Base-by-base conservation (phyloP, 2,113 vertebrate genomes). In the Alaudala cheleensis region DNA sequence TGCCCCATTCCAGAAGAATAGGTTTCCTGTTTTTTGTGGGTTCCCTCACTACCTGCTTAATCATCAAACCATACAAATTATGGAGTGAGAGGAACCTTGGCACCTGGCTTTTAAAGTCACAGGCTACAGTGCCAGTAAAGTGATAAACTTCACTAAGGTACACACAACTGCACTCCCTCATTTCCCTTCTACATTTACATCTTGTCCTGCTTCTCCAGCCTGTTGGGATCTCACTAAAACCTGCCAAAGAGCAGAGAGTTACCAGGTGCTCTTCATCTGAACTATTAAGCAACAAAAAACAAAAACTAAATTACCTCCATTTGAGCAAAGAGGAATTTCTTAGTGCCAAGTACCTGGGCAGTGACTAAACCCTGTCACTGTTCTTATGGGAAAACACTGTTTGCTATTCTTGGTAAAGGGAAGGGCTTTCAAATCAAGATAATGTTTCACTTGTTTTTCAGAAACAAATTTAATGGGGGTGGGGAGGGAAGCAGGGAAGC, bases 371-470 rank as follows among this genome's bases (percentile, higher is more conserved):
- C 64, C 89, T 60, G 47, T 79, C 57, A 58, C 54, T 51, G 69
- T 20, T 96, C 91, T 69, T 92, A 77, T 84, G 72, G 85, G 89
- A 94, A 88, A 91, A 92, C 24, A 64, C n/a, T 88, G 56, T 60
- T 94, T 92, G 74, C 93, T 93, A 88, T 70, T 94, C 69, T 76
- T 44, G 54, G 16, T 69, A 86, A 94, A 94, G 91, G 40, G 40
- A 96, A 93, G 78, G 80, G n/a, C 86, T 92, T 93, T 91, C 76
- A 86, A 61, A 93, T 67, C 93, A 86, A 95, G 86, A 95, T 51
- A 73, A 34, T 84, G 81, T 93, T 90, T 95, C 78, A 80, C n/a
- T 88, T 95, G 96, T 96, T 66, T 95, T 93, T 96, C 51, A 92
- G 83, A 95, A 93, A 83, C 2, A 2, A 92, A 88, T 66, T 92